A percentile compares a stretch with the other conserved stretches of the same genome.
Conservation (phyloP, 35 echinoderm and acorn worm species). For the Heliocidaris erythrogramma region DNA sequence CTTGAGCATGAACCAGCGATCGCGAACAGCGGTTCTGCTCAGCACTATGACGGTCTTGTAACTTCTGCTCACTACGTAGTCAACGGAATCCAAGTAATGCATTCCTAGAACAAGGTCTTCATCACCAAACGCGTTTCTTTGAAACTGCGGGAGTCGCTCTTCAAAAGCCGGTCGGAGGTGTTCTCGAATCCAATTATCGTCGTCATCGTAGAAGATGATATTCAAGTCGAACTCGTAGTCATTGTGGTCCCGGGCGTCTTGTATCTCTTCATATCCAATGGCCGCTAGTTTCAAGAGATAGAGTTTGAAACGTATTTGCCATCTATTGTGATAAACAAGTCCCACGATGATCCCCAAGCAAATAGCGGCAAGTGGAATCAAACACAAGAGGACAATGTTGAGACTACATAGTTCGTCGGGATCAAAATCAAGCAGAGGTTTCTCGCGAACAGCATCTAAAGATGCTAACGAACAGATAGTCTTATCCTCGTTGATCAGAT, state of each 20-base stretch:
- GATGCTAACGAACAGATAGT: not conserved
- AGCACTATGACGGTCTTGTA: conserved; percentile 19
- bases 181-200: not conserved
- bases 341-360: not conserved
- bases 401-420: not conserved
- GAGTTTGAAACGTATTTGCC: not conserved
- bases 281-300: not conserved
- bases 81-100: not conserved
- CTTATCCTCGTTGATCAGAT: not conserved
- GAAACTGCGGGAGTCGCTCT: not conserved
- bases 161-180: not conserved
- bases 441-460: not conserved
- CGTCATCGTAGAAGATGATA: conserved; percentile 2
- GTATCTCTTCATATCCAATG: not conserved
- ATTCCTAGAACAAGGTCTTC: conserved; percentile 17
- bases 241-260: not conserved
- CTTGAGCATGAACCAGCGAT: not conserved
- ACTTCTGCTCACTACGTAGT: not conserved
- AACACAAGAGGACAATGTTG: not conserved
- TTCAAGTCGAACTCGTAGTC: conserved; percentile 13
- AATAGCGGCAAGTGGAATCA: not conserved
- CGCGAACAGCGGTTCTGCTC: not conserved
- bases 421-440: conserved; percentile 11
- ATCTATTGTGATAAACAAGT: not conserved
- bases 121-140: not conserved